These are phyloP conservation scores for Monarcha castaneiventris DNA, from an alignment of 2,113 vertebrate species.

Conservation along the genomic window DNA sequence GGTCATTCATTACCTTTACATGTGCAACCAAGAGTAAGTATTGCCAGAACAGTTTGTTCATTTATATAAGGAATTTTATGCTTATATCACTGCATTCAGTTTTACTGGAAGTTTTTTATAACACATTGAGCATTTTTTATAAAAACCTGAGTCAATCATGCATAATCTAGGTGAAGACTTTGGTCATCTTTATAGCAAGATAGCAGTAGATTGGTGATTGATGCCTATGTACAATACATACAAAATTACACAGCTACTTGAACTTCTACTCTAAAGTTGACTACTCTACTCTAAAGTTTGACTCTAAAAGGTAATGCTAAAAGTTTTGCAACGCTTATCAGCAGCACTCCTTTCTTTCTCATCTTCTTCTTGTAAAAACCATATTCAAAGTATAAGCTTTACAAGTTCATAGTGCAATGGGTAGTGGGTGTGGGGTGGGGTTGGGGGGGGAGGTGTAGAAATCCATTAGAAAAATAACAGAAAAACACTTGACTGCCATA, in stretches of 20 bases:
- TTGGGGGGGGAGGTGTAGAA: rapidly evolving
- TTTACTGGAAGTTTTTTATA: background rate
- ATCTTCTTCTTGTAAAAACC: background rate
- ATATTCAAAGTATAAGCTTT: background rate
- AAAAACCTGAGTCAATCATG: background rate
- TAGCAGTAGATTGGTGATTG: background rate
- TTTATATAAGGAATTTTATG: background rate
- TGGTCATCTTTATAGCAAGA: background rate
- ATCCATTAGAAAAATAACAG: background rate
- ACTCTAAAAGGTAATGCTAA: background rate
- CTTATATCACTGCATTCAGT: background rate
- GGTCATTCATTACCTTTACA: background rate
- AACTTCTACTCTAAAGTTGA: background rate
- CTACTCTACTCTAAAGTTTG: too few relatives aligned
- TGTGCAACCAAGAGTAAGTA: background rate
- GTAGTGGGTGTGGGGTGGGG: too few relatives aligned
- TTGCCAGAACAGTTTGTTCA: background rate
- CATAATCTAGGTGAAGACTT: background rate
- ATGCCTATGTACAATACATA: background rate
- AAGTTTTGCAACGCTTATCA: background rate
- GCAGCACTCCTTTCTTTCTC: background rate
- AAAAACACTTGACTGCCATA: background rate
- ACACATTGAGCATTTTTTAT: background rate
- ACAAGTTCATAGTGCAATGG: background rate
- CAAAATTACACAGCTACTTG: background rate